Evolutionary conservation across 2,113 vertebrate species (phyloP), one percentile per base, ranked within the genome.

Genomic region (Sinocyclocheilus maitianheensis): DNA sequence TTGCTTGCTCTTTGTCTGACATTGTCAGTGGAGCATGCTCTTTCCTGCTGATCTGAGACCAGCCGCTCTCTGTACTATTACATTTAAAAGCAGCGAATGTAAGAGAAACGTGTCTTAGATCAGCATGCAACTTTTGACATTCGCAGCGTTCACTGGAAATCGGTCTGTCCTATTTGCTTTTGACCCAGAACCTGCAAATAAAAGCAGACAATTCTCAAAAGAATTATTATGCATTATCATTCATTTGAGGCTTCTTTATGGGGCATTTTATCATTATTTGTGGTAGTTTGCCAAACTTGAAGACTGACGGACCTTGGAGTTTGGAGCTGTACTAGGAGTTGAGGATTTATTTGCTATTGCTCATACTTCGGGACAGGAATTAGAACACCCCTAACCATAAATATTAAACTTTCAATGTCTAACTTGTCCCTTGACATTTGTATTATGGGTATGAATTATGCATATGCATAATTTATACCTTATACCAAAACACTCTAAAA

Each of bases 1-100:
- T 76, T 30, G 12, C 65, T 76, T 30, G 87, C 83, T 37, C 8
- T 80, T 34, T 83, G 77, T 74, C 71, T 82, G 58, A 75, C 67
- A 55, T 63, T 72, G 72, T 51, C 67, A 78, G 24, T 60, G 14
- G 58, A 81, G 13, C 26, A 34, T 46, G 67, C 58, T 37, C 14
- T 71, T 77, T 30, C 37, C 8, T 72, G 72, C 37, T 84, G 22
- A 84, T 77, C 62, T 81, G 82, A 67, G 76, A 51, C 13, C 58
- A 84, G 40, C 7, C 14, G 26, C n/a, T 88, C 22, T 20, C 26
- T 78, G 58, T 5, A 37, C 48, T 77, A 14, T 18, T 63, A 48
- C 62, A n/a, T n/a, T 30, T 62, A n/a, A 82, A 55, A 11, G 72
- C 40, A 77, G 9, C 4, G n/a, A 40, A 65, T 65, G 79, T 65